Conservation (phyloP, 2,888 invertebrate genomes). For the Rapana venosa region DNA sequence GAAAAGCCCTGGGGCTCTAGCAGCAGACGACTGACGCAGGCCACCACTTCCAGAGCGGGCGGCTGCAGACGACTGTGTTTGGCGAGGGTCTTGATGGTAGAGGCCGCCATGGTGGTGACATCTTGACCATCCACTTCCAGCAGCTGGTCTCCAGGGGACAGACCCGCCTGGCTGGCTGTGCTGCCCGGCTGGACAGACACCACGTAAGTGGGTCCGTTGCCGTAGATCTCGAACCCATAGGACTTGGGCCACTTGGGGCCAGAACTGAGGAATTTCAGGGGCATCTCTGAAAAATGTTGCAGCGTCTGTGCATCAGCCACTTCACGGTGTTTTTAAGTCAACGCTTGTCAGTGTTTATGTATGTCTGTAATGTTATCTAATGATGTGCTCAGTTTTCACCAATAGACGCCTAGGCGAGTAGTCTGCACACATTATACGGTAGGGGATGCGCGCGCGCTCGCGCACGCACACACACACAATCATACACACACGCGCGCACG, state of each 20-base stretch:
- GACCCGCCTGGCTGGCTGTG: conserved; percentile 72
- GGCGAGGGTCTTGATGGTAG: conserved; percentile 69
- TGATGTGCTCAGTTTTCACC: no score
- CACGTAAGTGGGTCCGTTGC: conserved; percentile 76
- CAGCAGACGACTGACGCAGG: conserved; percentile 64
- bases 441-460: no score
- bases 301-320: neutral
- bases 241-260: conserved; percentile 71
- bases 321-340: neutral
- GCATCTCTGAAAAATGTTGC: conserved; percentile 55
- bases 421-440: no score
- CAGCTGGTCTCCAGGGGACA: conserved; percentile 75
- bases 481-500: no score
- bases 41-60: conserved; percentile 74
- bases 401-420: no score
- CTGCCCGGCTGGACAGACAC: conserved; percentile 71
- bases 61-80: conserved; percentile 64
- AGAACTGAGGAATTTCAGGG: conserved; percentile 50
- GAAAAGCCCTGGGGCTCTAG: conserved; percentile 60
- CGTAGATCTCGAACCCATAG: conserved; percentile 76
- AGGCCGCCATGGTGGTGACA: conserved; percentile 71
- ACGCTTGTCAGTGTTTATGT: no score
- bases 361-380: no score
- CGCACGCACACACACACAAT: no score
- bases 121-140: conserved; percentile 75